Conservation (phyloP, 2,888 invertebrate genomes). For the Elysia crispata region DNA sequence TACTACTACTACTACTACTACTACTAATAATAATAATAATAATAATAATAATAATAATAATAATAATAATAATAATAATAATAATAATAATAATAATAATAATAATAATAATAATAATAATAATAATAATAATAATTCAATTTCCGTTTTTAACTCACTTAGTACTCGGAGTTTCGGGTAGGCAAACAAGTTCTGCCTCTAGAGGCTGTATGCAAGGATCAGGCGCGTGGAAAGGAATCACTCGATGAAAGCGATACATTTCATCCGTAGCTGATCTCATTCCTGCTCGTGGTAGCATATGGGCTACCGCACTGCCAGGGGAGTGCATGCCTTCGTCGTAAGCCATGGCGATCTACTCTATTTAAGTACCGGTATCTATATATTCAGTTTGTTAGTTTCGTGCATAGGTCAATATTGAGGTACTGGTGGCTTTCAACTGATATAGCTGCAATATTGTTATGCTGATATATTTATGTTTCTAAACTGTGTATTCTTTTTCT, state of each 20-base stretch:
- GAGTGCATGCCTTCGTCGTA: conserved; percentile 39
- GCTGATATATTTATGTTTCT: too few relatives aligned
- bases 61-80: background rate
- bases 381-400: too few relatives aligned
- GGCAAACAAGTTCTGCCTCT: conserved; percentile 38
- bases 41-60: background rate
- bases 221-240: conserved; percentile 18
- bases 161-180: background rate
- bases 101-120: background rate
- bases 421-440: too few relatives aligned
- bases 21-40: background rate
- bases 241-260: conserved; percentile 45
- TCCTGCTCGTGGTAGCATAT: conserved; percentile 37
- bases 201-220: conserved; percentile 38
- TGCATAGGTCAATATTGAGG: too few relatives aligned
- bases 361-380: too few relatives aligned
- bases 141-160: background rate
- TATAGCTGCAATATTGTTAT: too few relatives aligned
- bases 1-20: too few relatives aligned
- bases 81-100: background rate
- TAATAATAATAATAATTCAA: background rate
- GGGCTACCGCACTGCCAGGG: conserved; percentile 29
- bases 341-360: conserved; percentile 18
- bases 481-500: too few relatives aligned
- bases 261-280: background rate